Evolutionary conservation across 1,140 invertebrate genomes (phyloP), one percentile per base, ranked within the genome.

Genomic region (Pygmarrhopalites habei): DNA sequence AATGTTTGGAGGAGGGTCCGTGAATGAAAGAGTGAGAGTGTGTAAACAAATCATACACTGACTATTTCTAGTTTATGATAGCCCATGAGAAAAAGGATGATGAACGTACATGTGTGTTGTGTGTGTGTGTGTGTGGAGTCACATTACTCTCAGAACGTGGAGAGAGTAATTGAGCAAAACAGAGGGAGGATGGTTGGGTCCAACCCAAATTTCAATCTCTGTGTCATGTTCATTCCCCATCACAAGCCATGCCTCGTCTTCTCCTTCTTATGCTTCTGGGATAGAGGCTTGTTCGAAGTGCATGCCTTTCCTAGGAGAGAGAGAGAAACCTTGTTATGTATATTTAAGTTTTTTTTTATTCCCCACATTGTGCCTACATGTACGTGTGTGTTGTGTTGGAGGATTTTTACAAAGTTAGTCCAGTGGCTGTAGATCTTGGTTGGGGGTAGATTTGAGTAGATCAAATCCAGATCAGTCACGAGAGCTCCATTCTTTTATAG

Each of bases 381-480:
- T n/a, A n/a, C 32, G 32, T 35, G 32, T 35, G 32, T 15, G 32
- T 35, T 12, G 39, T 10, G 39, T 41, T 41, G 39, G 10, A n/a
- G 39, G n/a, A n/a, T 55, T 7, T 39, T 39, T 35, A 56, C 53
- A 35, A 39, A 56, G 35, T 56, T 39, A 52, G 49, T 52, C 53
- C 53, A 56, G 53, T 56, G 53, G 53, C 53, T 56, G 29, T 39
- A 19, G 26, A 39, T 56, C 53, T 23, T 39, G 30, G 53, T 56
- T 56, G 53, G 53, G 53, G 53, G 53, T 35, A 56, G 53, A 39
- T 56, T 39, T 56, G 53, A 56, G 53, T 32, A n/a, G 53, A 56
- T 56, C 53, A 56, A 56, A 56, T 56, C 35, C 53, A 56, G 53
- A 56, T 56, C 53, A 56, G 53, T 56, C 35, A 52, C 49, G 49